phyloP scores from a whole-genome alignment of 2,888 invertebrate species.

The Cheilosia urbana region DNA sequence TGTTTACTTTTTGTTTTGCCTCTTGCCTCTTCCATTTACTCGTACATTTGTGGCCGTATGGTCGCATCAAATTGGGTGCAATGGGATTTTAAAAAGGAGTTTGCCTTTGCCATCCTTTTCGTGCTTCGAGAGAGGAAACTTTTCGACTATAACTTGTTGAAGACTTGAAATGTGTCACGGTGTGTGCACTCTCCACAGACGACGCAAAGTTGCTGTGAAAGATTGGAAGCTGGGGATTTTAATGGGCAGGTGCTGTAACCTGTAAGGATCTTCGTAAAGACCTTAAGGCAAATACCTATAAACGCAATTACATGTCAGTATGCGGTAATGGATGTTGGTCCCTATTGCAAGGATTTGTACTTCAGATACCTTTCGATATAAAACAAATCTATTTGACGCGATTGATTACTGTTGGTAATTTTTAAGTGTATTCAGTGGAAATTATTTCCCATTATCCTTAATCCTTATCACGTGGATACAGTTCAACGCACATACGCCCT shows the following conservation, averaged over 20 bases:
- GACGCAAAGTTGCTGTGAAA: background rate
- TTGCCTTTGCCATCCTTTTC: background rate
- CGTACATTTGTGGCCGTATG: background rate
- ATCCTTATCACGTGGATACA: too few relatives aligned
- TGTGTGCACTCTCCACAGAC: background rate
- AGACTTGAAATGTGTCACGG: constrained; percentile 1
- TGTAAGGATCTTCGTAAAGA: background rate
- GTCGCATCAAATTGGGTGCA: constrained; percentile 53
- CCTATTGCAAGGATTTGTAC: too few relatives aligned
- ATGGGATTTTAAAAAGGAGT: constrained; percentile 39
- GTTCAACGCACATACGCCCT: too few relatives aligned
- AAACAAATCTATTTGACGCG: too few relatives aligned
- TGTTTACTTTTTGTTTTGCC: constrained; percentile 25
- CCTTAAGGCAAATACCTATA: background rate
- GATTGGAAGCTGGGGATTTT: background rate
- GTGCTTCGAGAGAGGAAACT: constrained; percentile 20
- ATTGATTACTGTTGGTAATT: too few relatives aligned
- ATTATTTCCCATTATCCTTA: too few relatives aligned
- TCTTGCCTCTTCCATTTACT: background rate
- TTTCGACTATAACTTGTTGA: constrained; percentile 35
- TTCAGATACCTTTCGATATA: too few relatives aligned
- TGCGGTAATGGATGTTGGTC: background rate
- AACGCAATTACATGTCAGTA: background rate
- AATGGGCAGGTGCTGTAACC: background rate
- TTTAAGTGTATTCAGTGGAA: too few relatives aligned